Evolutionary conservation across 2,888 invertebrate genomes (phyloP), one percentile per base, ranked within the genome.

Genomic region (Deilephila porcellus): DNA sequence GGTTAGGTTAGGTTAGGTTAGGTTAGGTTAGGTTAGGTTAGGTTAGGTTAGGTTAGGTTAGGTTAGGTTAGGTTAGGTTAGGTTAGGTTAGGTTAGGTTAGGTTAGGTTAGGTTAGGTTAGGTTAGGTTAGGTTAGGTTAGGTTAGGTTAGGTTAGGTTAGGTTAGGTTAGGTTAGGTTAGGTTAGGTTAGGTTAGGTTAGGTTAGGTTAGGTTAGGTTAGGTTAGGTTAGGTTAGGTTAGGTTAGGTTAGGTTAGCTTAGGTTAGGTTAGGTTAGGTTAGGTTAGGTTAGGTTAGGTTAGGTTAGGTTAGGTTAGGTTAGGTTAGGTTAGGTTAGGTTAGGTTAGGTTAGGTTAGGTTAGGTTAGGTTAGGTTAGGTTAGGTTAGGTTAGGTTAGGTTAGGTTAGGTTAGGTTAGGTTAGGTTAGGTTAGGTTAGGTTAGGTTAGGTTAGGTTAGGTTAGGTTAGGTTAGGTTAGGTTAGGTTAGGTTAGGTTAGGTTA

Each of bases 271-370:
- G 75, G 75, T 75, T 77, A 74, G 77, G 75, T 77, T 75, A 72
- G 73, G 73, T 76, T 76, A 74, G 76, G 77, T 78, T 79, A 76
- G 76, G 76, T 77, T 76, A 76, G 76, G 76, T 77, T 79, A 76
- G 77, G 77, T 79, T 77, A 75, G 78, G 77, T 77, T 78, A 75
- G 76, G 79, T 79, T 76, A 74, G 77, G 77, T 76, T 78, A 74
- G 77, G 76, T 77, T 77, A 76, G 79, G 77, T 79, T 77, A 74
- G 79, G 79, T 79, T 77, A 76, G 77, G 77, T 79, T 78, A 75
- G 75, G 76, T 76, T 78, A 75, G 76, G 76, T 77, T 74, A 75
- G 76, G 75, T 76, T 75, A 76, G 76, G 76, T 75, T 78, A 73
- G 76, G 71, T 75, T 76, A 71, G 72, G 74, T 74, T 76, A 72